These are phyloP conservation scores for Arctocebus calabarensis DNA, from an alignment of 2,797 vertebrate species.

Conservation along the genomic window DNA sequence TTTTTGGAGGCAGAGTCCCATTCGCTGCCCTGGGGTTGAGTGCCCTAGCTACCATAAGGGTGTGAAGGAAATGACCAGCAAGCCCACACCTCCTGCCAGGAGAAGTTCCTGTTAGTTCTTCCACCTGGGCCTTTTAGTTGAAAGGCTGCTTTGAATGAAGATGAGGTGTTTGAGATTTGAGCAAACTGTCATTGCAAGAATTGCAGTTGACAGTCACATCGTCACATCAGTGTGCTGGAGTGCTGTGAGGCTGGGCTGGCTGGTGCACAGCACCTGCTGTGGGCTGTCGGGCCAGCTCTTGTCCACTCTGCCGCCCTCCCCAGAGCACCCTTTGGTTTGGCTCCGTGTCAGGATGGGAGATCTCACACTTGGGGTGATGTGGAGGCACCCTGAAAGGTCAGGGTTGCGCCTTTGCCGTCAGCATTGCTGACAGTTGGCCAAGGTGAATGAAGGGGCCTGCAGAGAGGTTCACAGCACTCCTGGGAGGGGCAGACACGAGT, in stretches of 20 bases:
- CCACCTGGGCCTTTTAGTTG: background rate
- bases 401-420: background rate
- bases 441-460: background rate
- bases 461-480: background rate
- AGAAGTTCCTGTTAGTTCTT: background rate
- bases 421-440: background rate
- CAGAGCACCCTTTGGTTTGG: background rate
- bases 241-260: background rate
- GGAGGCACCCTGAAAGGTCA: background rate
- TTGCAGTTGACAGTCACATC: background rate
- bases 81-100: too few species aligned
- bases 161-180: background rate
- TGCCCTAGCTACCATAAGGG: background rate
- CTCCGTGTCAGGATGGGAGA: background rate
- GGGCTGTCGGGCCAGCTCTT: background rate
- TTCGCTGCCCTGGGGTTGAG: too few species aligned
- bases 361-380: background rate
- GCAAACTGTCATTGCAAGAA: too few species aligned
- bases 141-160: background rate
- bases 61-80: background rate
- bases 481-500: background rate
- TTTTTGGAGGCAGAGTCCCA: too few species aligned
- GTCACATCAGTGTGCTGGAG: fast-evolving
- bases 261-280: background rate
- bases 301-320: background rate